Conservation (phyloP, 2,797 vertebrate species). For the Vireo griseus region DNA sequence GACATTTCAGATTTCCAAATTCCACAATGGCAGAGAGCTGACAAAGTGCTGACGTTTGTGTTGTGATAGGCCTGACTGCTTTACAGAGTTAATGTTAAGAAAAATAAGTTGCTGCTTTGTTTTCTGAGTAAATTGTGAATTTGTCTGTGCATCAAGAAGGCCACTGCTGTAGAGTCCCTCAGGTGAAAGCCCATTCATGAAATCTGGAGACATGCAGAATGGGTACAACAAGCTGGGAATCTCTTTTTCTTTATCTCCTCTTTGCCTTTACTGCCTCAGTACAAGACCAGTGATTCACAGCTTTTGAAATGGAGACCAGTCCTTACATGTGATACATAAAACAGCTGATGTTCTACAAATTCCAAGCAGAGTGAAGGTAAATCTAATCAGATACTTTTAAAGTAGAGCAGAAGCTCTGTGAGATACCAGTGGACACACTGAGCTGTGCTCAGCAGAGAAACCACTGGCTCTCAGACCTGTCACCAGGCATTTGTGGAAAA, state of each 20-base stretch:
- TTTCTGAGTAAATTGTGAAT: neutral
- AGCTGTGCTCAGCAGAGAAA: neutral
- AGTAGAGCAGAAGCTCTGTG: neutral
- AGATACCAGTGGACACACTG: neutral
- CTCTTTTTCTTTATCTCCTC: neutral
- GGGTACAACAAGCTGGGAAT: rapidly evolving
- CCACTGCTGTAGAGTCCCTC: neutral
- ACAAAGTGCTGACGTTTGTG: neutral
- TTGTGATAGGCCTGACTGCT: neutral
- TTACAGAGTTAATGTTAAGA: neutral
- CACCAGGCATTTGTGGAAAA: neutral
- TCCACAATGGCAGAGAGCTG: neutral
- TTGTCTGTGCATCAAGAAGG: neutral
- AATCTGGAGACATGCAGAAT: neutral
- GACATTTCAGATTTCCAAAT: neutral
- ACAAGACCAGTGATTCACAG: neutral
- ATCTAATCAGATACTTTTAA: neutral
- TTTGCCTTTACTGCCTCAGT: neutral
- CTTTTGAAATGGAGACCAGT: neutral
- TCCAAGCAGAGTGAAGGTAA: neutral
- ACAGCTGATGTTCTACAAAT: neutral
- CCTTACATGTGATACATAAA: neutral
- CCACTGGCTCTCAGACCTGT: neutral
- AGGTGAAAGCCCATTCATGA: neutral
- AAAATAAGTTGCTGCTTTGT: neutral